Percentiles rank a stretch among this genome's conserved stretches.
Conservation (phyloP, 2,888 invertebrate species). For the Hybos culiciformis region DNA sequence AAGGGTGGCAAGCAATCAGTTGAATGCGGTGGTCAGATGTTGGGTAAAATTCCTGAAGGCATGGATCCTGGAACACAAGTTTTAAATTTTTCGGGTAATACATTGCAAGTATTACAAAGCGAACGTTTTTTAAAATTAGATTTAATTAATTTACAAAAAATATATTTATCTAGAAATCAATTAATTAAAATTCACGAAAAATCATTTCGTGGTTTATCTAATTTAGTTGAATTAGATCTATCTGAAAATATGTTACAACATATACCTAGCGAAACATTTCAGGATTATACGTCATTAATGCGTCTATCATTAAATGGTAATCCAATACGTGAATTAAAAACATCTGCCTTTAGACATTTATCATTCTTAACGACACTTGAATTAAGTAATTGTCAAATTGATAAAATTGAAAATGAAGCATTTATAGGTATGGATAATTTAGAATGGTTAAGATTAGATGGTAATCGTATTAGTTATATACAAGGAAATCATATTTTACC, state of each 20-base stretch:
- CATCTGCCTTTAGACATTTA: conserved; percentile 59
- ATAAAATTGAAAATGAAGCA: conserved; percentile 60
- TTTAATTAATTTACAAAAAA: conserved; percentile 73
- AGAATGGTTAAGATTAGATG: conserved; percentile 73
- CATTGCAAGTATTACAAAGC: conserved; percentile 60
- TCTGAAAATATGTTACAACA: conserved; percentile 65
- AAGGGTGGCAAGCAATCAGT: conserved; percentile 84
- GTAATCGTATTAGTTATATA: conserved; percentile 62
- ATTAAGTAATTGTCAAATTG: conserved; percentile 66
- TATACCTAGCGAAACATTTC: conserved; percentile 66
- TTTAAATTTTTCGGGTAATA: conserved; percentile 71
- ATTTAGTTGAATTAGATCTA: conserved; percentile 77
- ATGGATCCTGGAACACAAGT: conserved; percentile 79
- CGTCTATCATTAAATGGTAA: conserved; percentile 67
- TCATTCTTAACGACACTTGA: conserved; percentile 67
- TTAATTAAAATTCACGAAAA: conserved; percentile 63
- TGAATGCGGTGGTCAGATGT: conserved; percentile 67
- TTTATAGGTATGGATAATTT: conserved; percentile 68
- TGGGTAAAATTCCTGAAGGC: conserved; percentile 62
- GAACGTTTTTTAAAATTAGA: conserved; percentile 68
- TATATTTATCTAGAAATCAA: conserved; percentile 66
- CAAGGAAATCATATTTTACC: conserved; percentile 58
- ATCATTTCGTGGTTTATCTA: conserved; percentile 71
- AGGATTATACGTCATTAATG: conserved; percentile 69
- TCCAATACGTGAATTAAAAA: conserved; percentile 59